A percentile compares a stretch with the other conserved stretches of the same genome.
Evolutionary conservation across 2,888 invertebrate species (phyloP).

Genomic region (Folsomia candida): DNA sequence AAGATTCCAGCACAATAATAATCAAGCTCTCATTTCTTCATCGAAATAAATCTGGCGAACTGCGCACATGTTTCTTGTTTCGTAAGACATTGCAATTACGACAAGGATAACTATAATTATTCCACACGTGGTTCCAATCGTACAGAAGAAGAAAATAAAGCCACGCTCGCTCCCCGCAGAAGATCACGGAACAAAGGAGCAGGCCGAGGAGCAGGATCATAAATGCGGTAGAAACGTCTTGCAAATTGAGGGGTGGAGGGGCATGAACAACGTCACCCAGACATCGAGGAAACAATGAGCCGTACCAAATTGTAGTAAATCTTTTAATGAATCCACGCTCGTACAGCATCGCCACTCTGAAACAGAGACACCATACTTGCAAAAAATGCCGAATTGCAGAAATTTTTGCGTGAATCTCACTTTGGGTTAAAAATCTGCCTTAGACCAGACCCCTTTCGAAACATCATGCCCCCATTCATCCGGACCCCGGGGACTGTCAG

Average conservation of each 20-base stretch:
- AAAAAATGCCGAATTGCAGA: too few species aligned
- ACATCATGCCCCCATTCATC: background rate
- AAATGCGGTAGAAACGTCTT: background rate
- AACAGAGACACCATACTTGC: too few species aligned
- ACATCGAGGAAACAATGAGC: background rate
- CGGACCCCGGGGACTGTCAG: background rate
- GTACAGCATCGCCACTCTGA: background rate
- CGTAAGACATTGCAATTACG: too few species aligned
- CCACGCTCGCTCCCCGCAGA: too few species aligned
- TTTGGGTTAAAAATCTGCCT: background rate
- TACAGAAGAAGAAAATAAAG: too few species aligned
- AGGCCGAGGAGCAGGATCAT: background rate
- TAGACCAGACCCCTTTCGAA: background rate
- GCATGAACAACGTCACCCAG: background rate
- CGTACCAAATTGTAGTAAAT: background rate
- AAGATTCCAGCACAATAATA: too few species aligned
- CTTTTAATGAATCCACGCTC: background rate
- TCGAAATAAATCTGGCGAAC: too few species aligned
- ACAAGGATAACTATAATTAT: too few species aligned
- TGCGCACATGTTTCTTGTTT: too few species aligned
- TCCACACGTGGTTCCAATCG: too few species aligned
- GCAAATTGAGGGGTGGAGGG: background rate
- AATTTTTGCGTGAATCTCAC: background rate
- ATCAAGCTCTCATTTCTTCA: too few species aligned
- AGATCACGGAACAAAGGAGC: background rate